Evolutionary conservation across 2,888 invertebrate species (phyloP).

Genomic region (Artemia sinica): DNA sequence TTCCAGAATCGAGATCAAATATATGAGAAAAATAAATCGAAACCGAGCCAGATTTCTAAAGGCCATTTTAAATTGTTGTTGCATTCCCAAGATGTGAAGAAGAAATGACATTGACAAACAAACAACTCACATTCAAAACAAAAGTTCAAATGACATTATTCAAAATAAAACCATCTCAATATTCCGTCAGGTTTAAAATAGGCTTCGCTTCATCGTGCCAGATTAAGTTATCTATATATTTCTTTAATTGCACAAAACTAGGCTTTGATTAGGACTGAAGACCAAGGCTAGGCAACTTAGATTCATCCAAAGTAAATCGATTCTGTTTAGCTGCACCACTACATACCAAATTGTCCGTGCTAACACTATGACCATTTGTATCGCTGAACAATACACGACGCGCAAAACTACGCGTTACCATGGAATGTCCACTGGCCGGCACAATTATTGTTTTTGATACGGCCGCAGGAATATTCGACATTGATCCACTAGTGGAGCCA

Average conservation of each 20-base stretch:
- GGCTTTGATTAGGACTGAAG: constrained; percentile 9
- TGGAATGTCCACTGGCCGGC: constrained; percentile 12
- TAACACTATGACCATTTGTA: constrained; percentile 1
- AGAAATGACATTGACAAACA: too few relatives aligned
- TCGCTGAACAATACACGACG: constrained; percentile 4
- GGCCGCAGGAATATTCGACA: constrained; percentile 11
- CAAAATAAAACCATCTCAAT: too few relatives aligned
- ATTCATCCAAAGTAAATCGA: constrained; percentile 1
- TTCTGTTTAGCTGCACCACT: not conserved
- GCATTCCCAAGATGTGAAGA: too few relatives aligned
- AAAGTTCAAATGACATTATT: too few relatives aligned
- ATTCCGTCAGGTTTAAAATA: too few relatives aligned
- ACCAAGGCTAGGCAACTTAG: constrained; percentile 12
- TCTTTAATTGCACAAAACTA: not conserved
- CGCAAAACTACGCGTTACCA: constrained; percentile 12
- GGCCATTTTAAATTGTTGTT: too few relatives aligned
- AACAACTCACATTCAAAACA: too few relatives aligned
- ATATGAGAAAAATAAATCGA: constrained; percentile 2
- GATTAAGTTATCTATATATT: too few relatives aligned
- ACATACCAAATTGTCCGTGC: constrained; percentile 6
- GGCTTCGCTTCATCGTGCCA: too few relatives aligned
- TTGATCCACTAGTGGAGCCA: not conserved
- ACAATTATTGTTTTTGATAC: constrained; percentile 5
- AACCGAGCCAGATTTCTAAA: not conserved
- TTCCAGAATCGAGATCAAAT: constrained; percentile 1